Evolutionary conservation across 2,888 invertebrate genomes (phyloP), one percentile per base, ranked within the genome.

Genomic region (Patella caerulea): DNA sequence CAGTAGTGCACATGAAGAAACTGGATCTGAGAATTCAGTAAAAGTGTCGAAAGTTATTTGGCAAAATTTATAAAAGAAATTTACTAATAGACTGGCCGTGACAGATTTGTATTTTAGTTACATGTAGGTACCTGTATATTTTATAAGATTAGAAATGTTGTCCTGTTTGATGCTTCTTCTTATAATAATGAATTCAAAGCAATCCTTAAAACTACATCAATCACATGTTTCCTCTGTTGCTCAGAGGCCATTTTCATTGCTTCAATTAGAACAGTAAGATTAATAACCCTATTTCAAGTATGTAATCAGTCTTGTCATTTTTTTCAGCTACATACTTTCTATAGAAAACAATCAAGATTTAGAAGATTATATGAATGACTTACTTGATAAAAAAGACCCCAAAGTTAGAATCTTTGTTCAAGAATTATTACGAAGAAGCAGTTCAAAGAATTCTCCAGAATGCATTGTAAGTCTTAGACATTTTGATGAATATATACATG

Each of bases 341-440:
- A 95, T 97, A 84, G 94, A 95, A 86, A 94, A 94, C 87, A 94
- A 94, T 77, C 92, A 93, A 79, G 96, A 96, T 86, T 93, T 96
- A 73, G 95, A 95, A 85, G 95, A 96, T 79, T 96, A 96, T 87
- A 94, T 96, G 92, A 94, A 93, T 85, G 95, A 95, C 73, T 92
- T 97, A 72, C 89, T 97, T 0, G 94, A 96, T 75, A 94, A 94
- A 85, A 92, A 94, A 5, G 93, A 94, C 78, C 96, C 87, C 17
- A 84, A 80, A 56, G 86, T 96, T 88, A 93, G 94, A 78, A 92
- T 93, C 73, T 96, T 96, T 88, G 93, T 95, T 72, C 86, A 92
- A 9, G 94, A 95, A 82, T 91, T 95, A 34, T 72, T 91, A 78
- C 79, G 84, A 12, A 81, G 82, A 72, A 89, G 89, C 88, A 83